phyloP scores from a whole-genome alignment of 2,797 vertebrate genomes.

The Chaetodon trifasciatus region DNA sequence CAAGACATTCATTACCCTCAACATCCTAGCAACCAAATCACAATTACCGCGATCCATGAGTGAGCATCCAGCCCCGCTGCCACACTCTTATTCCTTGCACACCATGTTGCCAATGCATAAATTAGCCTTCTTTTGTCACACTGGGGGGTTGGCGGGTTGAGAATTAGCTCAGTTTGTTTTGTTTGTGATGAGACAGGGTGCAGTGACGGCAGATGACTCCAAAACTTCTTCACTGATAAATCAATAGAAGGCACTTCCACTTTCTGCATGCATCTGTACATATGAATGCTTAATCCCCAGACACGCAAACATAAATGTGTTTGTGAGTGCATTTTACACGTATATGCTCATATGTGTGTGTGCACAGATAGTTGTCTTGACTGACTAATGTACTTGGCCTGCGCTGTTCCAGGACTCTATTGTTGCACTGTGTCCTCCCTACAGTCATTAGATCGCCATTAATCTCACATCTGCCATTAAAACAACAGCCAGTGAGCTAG shows the following conservation, averaged over 20 bases:
- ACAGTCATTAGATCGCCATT: conserved; percentile 80
- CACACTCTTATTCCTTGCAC: conserved; percentile 54
- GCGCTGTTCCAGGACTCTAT: conserved; percentile 64
- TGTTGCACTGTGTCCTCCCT: conserved; percentile 75
- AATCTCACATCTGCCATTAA: conserved; percentile 82
- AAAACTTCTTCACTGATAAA: conserved; percentile 64
- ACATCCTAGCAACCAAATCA: conserved; percentile 76
- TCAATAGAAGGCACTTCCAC: conserved; percentile 53
- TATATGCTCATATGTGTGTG: conserved; percentile 25
- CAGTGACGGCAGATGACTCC: conserved; percentile 40
- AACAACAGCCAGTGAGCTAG: conserved; percentile 74
- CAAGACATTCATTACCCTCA: conserved; percentile 83
- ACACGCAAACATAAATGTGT: not conserved
- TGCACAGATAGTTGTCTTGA: conserved; percentile 57
- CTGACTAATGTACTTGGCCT: conserved; percentile 73
- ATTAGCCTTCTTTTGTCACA: conserved; percentile 80
- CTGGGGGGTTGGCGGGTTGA: conserved; percentile 57
- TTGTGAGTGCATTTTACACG: conserved; percentile 22
- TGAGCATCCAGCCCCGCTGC: conserved; percentile 68
- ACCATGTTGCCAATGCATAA: conserved; percentile 70
- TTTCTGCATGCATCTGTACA: conserved; percentile 26
- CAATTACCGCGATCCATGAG: conserved; percentile 77
- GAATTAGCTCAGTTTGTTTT: conserved; percentile 74
- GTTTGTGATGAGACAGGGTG: conserved; percentile 41
- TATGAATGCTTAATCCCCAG: not conserved